Conservation (phyloP, 2,797 vertebrate genomes). For the Sebastes hubbsi region DNA sequence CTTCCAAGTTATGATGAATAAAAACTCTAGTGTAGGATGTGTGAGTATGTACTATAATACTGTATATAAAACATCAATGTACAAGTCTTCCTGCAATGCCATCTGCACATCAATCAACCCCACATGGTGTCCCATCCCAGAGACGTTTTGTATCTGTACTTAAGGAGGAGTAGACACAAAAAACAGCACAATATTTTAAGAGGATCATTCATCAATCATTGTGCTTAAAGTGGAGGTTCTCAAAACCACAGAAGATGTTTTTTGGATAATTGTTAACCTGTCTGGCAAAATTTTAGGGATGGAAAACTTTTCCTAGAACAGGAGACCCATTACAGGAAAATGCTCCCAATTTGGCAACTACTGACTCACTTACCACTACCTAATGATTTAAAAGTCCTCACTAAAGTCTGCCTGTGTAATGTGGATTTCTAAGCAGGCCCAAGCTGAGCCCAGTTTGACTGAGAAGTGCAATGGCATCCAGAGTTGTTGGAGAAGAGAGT, state of each 20-base stretch:
- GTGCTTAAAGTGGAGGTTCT: conserved; percentile 26
- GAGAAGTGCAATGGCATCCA: background rate
- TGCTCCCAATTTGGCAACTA: conserved; percentile 44
- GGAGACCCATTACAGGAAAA: conserved; percentile 45
- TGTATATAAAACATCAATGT: background rate
- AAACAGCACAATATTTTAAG: background rate
- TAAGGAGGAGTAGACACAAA: background rate
- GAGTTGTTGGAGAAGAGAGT: conserved; percentile 33
- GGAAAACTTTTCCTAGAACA: conserved; percentile 53
- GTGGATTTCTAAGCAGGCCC: conserved; percentile 5
- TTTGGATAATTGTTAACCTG: conserved; percentile 61
- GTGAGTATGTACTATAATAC: background rate
- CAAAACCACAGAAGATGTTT: conserved; percentile 51
- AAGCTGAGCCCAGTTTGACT: conserved; percentile 1
- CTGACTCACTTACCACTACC: conserved; percentile 9
- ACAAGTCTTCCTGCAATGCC: background rate
- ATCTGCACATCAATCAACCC: background rate
- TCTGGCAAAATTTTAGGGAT: conserved; percentile 45
- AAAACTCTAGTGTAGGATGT: background rate
- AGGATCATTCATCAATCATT: conserved; percentile 54
- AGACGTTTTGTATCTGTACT: background rate
- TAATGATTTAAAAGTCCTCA: conserved; percentile 51
- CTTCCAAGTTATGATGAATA: background rate
- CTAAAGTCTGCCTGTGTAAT: conserved; percentile 6
- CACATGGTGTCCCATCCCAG: background rate